Evolutionary conservation across 2,797 vertebrate genomes (phyloP).

Genomic region (Taeniopygia guttata): DNA sequence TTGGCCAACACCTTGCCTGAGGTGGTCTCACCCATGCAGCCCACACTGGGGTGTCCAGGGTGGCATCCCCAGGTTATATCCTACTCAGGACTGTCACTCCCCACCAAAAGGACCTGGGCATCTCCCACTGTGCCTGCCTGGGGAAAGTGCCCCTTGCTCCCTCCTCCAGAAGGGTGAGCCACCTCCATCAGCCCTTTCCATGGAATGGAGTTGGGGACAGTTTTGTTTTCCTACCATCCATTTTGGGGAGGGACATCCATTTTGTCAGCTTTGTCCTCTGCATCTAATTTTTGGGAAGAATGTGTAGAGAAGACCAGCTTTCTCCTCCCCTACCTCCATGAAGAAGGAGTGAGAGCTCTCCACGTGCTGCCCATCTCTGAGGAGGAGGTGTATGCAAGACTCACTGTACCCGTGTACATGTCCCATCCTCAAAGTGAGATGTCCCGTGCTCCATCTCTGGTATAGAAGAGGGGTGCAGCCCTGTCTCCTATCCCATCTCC

Average conservation of each 20-base stretch:
- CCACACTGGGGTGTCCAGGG: not conserved
- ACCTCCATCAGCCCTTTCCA: not conserved
- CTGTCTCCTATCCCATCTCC: not conserved
- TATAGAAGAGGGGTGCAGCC: not conserved
- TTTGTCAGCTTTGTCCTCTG: not conserved
- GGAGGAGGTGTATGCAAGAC: not conserved
- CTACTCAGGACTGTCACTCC: not conserved
- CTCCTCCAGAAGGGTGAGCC: not conserved
- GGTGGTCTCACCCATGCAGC: not conserved
- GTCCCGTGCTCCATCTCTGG: rapidly evolving
- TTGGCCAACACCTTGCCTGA: not conserved
- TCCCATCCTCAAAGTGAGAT: not conserved
- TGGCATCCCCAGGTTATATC: rapidly evolving
- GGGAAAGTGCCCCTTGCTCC: not conserved
- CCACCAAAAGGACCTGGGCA: not conserved
- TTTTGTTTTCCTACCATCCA: not conserved
- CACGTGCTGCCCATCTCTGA: rapidly evolving
- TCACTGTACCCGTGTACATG: rapidly evolving
- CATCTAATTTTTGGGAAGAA: not conserved
- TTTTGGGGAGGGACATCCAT: slow-evolving; percentile 28
- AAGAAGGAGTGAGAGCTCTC: not conserved
- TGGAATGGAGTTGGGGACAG: not conserved
- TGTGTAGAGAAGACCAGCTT: not conserved
- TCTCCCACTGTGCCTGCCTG: not conserved
- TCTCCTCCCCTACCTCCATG: not conserved